A percentile compares a stretch with the other conserved stretches of the same genome.
These are phyloP conservation scores for Muntiacus muntjak DNA, from an alignment of 2,113 vertebrate genomes.

Conservation along the genomic window DNA sequence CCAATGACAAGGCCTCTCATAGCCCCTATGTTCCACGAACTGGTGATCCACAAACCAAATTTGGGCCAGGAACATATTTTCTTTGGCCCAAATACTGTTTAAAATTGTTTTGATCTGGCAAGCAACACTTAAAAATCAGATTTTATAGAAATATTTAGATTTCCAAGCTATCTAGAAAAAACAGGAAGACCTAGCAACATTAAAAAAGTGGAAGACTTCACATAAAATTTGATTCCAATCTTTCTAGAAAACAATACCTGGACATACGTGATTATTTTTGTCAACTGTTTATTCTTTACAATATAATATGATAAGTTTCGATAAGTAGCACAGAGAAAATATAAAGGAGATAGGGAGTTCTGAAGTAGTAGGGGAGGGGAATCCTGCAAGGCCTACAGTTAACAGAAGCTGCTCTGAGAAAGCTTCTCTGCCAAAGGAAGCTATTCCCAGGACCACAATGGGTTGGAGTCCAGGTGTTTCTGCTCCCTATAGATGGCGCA, in stretches of 20 bases:
- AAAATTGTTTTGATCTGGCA: background rate
- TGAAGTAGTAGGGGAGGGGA: background rate
- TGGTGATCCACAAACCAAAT: background rate
- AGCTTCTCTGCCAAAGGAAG: background rate
- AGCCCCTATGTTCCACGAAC: background rate
- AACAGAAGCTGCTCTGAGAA: background rate
- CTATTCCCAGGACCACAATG: background rate
- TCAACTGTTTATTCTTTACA: background rate
- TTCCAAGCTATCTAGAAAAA: background rate
- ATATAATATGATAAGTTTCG: background rate
- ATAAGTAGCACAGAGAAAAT: background rate
- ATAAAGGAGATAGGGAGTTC: background rate
- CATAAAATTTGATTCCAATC: background rate
- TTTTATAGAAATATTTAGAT: conserved; percentile 15
- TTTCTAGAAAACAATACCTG: background rate
- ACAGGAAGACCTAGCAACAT: background rate
- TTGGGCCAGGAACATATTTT: background rate
- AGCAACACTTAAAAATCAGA: background rate
- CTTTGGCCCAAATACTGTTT: background rate
- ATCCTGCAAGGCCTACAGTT: background rate
- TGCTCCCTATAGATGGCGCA: background rate
- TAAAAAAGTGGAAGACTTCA: conserved; percentile 5
- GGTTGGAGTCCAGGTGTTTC: background rate
- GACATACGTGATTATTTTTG: background rate
- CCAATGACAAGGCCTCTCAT: background rate